Percentiles rank a stretch among this genome's conserved stretches.
These are phyloP conservation scores for Himalopsyche japonica DNA, from an alignment of 2,888 invertebrate species.

Conservation along the genomic window DNA sequence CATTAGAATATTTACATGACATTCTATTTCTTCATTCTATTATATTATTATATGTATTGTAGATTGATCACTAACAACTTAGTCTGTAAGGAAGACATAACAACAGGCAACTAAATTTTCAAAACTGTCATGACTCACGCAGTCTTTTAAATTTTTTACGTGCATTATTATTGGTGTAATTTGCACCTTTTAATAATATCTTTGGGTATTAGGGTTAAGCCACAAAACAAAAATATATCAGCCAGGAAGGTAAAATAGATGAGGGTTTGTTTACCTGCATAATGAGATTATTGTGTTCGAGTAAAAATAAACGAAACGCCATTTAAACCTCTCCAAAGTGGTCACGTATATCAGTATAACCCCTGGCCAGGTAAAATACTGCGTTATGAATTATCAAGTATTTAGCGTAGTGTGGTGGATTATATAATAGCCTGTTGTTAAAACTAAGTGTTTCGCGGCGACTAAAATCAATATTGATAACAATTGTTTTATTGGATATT, in stretches of 20 bases:
- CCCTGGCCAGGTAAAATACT: not conserved
- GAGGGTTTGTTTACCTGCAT: not conserved
- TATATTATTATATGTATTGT: too few relatives aligned
- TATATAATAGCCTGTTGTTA: too few relatives aligned
- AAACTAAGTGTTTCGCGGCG: too few relatives aligned
- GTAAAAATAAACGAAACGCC: not conserved
- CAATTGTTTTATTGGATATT: too few relatives aligned
- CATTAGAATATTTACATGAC: too few relatives aligned
- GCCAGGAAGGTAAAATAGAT: not conserved
- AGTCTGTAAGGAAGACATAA: too few relatives aligned
- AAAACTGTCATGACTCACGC: not conserved
- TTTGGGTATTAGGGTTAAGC: not conserved
- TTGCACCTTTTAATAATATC: not conserved
- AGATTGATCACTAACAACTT: too few relatives aligned
- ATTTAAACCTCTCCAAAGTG: not conserved
- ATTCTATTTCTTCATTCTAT: too few relatives aligned
- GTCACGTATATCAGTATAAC: not conserved
- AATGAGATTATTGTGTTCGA: not conserved
- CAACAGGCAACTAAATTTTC: not conserved
- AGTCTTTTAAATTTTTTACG: not conserved
- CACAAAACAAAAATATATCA: not conserved
- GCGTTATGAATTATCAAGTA: too few relatives aligned
- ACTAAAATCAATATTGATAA: too few relatives aligned
- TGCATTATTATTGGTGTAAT: not conserved
- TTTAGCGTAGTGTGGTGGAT: too few relatives aligned